These are phyloP conservation scores for Mycetomoellerius zeteki DNA, from an alignment of 1,140 invertebrate species.

Conservation along the genomic window DNA sequence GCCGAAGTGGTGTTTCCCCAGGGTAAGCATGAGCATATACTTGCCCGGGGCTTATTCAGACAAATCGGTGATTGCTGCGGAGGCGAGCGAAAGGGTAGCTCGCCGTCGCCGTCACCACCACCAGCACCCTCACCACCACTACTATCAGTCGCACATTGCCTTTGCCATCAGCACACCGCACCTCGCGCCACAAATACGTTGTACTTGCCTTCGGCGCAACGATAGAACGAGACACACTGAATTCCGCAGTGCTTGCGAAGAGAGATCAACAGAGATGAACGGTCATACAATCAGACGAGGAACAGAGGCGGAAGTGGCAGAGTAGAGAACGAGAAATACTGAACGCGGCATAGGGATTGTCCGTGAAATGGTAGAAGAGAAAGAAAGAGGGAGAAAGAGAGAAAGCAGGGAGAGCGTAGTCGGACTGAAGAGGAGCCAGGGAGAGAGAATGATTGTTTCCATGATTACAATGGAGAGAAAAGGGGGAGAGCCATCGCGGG, in stretches of 20 bases:
- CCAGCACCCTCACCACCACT: conserved; percentile 4
- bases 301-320: conserved; percentile 54
- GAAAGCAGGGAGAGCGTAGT: conserved; percentile 61
- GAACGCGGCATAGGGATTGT: conserved; percentile 38
- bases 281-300: conserved; percentile 47
- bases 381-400: neutral
- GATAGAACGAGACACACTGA: conserved; percentile 73
- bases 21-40: conserved; percentile 84
- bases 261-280: conserved; percentile 64
- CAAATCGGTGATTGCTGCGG: conserved; percentile 86
- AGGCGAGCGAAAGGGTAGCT: conserved; percentile 83
- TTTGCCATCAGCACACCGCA: conserved; percentile 52
- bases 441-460: conserved; percentile 86
- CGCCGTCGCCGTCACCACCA: conserved; percentile 28
- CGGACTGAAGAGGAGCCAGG: conserved; percentile 63
- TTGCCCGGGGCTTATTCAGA: conserved; percentile 86
- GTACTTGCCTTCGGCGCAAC: conserved; percentile 65
- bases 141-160: conserved; percentile 16
- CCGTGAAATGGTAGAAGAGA: conserved; percentile 8
- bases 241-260: conserved; percentile 65
- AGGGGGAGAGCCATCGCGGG: conserved; percentile 43
- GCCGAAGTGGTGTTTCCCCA: conserved; percentile 82
- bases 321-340: conserved; percentile 64
- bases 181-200: conserved; percentile 40
- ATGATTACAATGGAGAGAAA: conserved; percentile 85